Base-by-base conservation (phyloP, 2,888 invertebrate genomes). In the Dolichomitus sp. region DNA sequence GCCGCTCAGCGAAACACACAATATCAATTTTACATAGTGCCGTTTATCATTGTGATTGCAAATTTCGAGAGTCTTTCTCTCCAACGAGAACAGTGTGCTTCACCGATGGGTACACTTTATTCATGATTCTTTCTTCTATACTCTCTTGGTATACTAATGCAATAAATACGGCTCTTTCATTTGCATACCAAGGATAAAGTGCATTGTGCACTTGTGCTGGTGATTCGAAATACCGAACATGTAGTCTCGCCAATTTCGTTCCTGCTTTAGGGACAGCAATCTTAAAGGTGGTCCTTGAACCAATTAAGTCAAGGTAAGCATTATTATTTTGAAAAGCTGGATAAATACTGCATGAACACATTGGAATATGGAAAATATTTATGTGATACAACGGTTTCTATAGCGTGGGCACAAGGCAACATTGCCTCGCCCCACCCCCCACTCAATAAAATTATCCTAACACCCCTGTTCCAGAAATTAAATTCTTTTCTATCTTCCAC, bases 21-120 rank as follows among this genome's bases (percentile, higher is more conserved):
- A 72, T 83, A 83, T 83, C 83, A 83, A 83, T 83, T 83, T 83
- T 80, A 72, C 80, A 80, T 80, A 72, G 68, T 76, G 65, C 68
- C 80, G 83, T 80, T 83, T 83, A 80, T 83, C 80, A 83, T 83
- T 73, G 80, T 61, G 70, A 76, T 83, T 83, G 83, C 80, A 69
- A 63, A 76, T 83, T 83, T 68, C 66, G 45, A 61, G 27, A 68
- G 52, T 76, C 61, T 6, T 54, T 42, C 66, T 45, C 14, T 27
- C 11, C 68, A 27, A 42, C 68, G 59, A 52, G 23, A 72, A 65
- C 59, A 63, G 1, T 70, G 19, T 23, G 42, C 45, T 70, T 63
- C 57, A 17, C 65, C 37, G 37, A 72, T n/a, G 11, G 4, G 50
- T 48, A 45, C 54, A 37, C 27, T 82, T 68, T 76, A 80, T 80